Base-by-base conservation (phyloP, 2,113 vertebrate species). In the Marmota monax region DNA sequence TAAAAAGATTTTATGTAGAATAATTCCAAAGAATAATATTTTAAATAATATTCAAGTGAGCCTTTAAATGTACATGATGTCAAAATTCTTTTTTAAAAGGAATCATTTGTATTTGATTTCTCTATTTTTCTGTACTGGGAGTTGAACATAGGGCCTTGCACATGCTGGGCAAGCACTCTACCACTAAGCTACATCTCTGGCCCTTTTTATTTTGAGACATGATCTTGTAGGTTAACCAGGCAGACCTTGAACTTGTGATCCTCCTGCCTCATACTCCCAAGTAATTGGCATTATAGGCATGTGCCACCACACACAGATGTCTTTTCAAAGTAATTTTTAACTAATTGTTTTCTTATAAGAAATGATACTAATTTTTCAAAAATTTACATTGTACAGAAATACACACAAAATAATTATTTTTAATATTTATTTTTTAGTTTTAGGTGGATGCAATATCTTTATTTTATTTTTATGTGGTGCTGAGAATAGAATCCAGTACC, bases 51-150 rank as follows among this genome's bases (percentile, higher is more conserved):
- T 95, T 93, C 65, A 84, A 96, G 77, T 42, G 22, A 72, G 5
- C 18, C 17, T 92, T 93, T 88, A 87, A 92, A 53, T 37, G 2
- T 51, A 67, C 37, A 39, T 88, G 69, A 58, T 58, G 70, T 65
- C 67, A 85, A 58, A 93, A 91, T 85, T 94, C n/a, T 51, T 80
- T 78, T 78, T 65, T 18, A 80, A 95, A 95, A 95, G 17, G 45
- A 95, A 61, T 82, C 17, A 73, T 79, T 84, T 56, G 53, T 96
- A 58, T 42, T 95, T 90, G 27, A 89, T 23, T 84, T 88, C 78
- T 95, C 69, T 27, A n/a, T 63, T 29, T 69, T 34, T 69, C 65
- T 32, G 65, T 69, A 69, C 65, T 69, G 12, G 65, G 6, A 32
- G 29, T 69, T 69, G 29, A 69, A 69, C 32, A 34, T 32, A 69